Conservation (phyloP, 2,888 invertebrate species). For the Microctonus brassicae region DNA sequence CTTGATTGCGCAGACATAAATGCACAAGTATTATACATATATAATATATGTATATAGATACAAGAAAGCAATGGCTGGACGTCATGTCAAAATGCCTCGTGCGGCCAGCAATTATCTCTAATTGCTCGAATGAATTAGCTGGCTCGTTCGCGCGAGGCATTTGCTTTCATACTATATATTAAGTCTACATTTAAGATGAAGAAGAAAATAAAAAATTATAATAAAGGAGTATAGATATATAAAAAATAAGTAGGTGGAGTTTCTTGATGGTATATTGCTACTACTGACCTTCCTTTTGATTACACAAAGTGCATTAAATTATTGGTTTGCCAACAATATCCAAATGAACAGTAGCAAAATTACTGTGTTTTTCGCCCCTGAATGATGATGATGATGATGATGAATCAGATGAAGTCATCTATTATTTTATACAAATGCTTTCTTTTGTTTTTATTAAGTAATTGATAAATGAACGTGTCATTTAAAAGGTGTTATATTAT, state of each 20-base stretch:
- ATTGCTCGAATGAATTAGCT: slow-evolving; percentile 55
- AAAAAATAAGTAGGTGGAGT: not conserved
- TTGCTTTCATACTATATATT: slow-evolving; percentile 4
- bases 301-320: not conserved
- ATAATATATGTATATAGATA: not conserved
- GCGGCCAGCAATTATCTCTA: slow-evolving; percentile 54
- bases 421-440: not conserved
- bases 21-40: slow-evolving; percentile 7
- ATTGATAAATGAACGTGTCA: no score
- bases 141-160: slow-evolving; percentile 47
- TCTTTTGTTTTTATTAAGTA: not conserved
- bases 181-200: not conserved
- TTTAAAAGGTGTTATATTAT: no score
- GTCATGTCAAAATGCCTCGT: slow-evolving; percentile 30
- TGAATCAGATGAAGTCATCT: not conserved
- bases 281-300: not conserved
- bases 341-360: not conserved
- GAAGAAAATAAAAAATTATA: not conserved
- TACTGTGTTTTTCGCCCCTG: not conserved
- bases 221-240: not conserved
- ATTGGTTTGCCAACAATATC: not conserved
- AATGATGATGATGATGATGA: not conserved
- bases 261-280: not conserved
- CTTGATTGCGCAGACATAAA: slow-evolving; percentile 8
- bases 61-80: slow-evolving; percentile 14